These are phyloP conservation scores for Oreotragus oreotragus DNA, from an alignment of 2,113 vertebrate genomes.

Conservation along the genomic window DNA sequence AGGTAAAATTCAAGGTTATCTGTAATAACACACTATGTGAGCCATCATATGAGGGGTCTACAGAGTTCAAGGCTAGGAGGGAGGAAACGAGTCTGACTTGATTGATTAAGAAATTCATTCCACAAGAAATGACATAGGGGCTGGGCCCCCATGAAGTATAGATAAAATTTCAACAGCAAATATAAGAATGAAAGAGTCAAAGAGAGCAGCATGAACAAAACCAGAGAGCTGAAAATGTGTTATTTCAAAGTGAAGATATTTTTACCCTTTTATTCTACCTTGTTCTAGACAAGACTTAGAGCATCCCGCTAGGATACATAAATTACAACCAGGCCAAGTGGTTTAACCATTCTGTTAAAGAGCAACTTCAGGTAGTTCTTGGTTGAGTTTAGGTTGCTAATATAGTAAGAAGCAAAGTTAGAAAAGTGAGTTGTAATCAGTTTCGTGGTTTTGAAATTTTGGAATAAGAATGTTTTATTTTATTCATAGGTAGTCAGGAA, in stretches of 20 bases:
- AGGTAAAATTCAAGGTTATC: background rate
- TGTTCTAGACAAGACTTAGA: conserved; percentile 1
- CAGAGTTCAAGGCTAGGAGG: background rate
- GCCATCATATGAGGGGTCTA: background rate
- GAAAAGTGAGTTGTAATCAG: background rate
- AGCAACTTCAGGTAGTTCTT: background rate
- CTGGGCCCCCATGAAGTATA: background rate
- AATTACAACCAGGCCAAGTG: background rate
- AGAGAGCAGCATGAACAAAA: background rate
- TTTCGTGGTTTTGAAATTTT: background rate
- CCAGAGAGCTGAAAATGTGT: background rate
- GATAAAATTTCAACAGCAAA: background rate
- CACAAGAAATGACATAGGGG: background rate
- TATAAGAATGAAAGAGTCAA: background rate
- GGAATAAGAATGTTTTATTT: background rate
- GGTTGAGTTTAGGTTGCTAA: background rate
- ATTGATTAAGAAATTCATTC: background rate
- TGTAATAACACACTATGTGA: background rate
- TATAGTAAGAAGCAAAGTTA: background rate
- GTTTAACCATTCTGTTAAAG: background rate
- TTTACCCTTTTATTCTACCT: background rate
- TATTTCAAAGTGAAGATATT: background rate
- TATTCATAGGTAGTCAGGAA: background rate
- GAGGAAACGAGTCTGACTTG: background rate
- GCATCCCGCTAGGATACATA: background rate